Evolutionary conservation across 2,888 invertebrate species (phyloP), one percentile per base, ranked within the genome.

Genomic region (Atethmia centrago): DNA sequence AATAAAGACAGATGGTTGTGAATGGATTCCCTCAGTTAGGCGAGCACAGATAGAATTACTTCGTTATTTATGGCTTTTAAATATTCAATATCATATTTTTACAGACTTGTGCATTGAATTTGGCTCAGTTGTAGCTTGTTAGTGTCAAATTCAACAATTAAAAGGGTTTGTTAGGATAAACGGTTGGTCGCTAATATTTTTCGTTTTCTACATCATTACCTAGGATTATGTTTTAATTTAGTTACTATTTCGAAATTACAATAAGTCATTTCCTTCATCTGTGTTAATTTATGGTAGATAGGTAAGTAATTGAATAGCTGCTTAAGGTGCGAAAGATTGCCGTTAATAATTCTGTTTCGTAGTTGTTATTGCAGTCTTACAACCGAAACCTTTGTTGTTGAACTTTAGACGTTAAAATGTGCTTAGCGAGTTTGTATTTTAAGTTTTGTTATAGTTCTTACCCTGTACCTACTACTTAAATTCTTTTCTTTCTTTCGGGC

Each of bases 1-100:
- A 74, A 72, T 64, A 84, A 51, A 55, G 84, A 76, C 81, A 71
- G 72, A 80, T 47, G 61, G 71, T 65, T 65, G 68, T 71, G 45
- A 71, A 81, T 78, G 74, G 67, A 75, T 81, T 81, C 75, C 63
- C 74, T 69, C 31, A 21, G 40, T 16, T 56, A n/a, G 51, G 62
- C 68, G 68, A 56, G 47, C 63, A 25, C 28, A 42, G 70, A 77
- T 75, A 66, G 68, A 83, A 61, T 78, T 79, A 74, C 74, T 62
- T 49, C 3, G 56, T 74, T 72, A 80, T 68, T 68, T 80, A 74
- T 42, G 63, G n/a, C 31, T 68, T 71, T 77, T 74, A 25, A 51
- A 62, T 65, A 71, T 66, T 64, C 36, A 59, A 59, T 77, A 63
- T 71, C 70, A 62, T 74, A 71, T 70, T 74, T 73, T 83, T 70